These are phyloP conservation scores for Marcusenius ussheri DNA, from an alignment of 2,113 vertebrate species.

Conservation along the genomic window DNA sequence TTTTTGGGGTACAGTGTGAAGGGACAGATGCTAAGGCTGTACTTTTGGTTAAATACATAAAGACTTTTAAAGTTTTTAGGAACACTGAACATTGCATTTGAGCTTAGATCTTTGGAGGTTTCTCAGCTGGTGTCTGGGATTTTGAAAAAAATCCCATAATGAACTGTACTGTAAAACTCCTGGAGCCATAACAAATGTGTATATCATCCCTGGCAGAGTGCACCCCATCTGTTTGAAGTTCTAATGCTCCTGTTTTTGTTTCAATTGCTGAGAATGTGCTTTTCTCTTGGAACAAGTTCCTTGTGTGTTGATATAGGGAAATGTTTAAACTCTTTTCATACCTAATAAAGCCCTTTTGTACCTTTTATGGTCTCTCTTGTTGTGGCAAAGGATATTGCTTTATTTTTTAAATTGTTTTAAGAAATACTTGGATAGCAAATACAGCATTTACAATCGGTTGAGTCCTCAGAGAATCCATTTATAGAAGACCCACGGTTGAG, in stretches of 20 bases:
- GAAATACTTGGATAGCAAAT: neutral
- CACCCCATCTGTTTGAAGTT: constrained; percentile 5
- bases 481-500: neutral
- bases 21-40: neutral
- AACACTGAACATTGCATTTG: constrained; percentile 23
- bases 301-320: constrained; percentile 45
- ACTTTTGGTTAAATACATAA: neutral
- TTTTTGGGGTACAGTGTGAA: neutral
- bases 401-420: neutral
- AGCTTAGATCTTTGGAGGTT: constrained; percentile 40
- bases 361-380: constrained; percentile 21
- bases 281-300: constrained; percentile 26
- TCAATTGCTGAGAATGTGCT: constrained; percentile 43
- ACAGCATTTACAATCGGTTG: neutral
- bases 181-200: constrained; percentile 27
- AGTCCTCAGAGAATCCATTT: neutral
- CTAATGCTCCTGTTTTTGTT: neutral
- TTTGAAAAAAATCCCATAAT: constrained; percentile 6
- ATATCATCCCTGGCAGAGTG: constrained; percentile 18
- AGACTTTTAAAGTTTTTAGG: neutral
- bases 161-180: constrained; percentile 20
- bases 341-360: constrained; percentile 57
- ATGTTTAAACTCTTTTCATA: constrained; percentile 47
- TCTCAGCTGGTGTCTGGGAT: neutral
- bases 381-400: neutral